Percentiles rank a stretch among this genome's conserved stretches.
Conservation (phyloP, 2,888 invertebrate species). For the Ectobius pallidus region DNA sequence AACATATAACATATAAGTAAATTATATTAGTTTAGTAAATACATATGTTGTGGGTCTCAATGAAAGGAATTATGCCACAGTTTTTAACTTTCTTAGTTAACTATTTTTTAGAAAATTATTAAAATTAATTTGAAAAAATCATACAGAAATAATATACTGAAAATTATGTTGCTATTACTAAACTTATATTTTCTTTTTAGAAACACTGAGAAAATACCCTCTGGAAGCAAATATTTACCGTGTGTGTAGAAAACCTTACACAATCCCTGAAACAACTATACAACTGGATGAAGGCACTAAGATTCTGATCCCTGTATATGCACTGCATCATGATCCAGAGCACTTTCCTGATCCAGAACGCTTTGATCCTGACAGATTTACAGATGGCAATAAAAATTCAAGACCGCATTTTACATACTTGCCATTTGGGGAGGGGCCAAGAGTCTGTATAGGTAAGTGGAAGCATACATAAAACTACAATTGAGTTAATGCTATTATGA, state of each 20-base stretch:
- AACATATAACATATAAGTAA: no score
- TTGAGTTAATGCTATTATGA: no score
- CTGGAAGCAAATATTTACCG: slow-evolving; percentile 7
- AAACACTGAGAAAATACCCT: slow-evolving; percentile 5
- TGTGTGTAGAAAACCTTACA: slow-evolving; percentile 5
- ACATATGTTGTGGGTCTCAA: no score
- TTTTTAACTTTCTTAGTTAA: no score
- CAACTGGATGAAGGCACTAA: background rate
- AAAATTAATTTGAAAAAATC: no score
- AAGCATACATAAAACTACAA: no score
- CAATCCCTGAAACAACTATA: background rate
- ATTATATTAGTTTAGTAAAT: no score
- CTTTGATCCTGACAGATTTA: slow-evolving; percentile 2
- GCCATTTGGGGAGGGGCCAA: slow-evolving; percentile 5
- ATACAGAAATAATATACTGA: no score
- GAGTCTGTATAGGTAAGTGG: slow-evolving; percentile 1
- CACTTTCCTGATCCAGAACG: slow-evolving; percentile 3
- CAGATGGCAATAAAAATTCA: background rate
- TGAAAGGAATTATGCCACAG: no score
- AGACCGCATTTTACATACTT: slow-evolving; percentile 3
- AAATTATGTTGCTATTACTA: no score
- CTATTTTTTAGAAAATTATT: no score
- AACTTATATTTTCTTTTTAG: no score
- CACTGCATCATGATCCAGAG: background rate
- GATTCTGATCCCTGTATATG: slow-evolving; percentile 11